phyloP scores from a whole-genome alignment of 2,797 vertebrate species.

The Poecilia velifera region DNA sequence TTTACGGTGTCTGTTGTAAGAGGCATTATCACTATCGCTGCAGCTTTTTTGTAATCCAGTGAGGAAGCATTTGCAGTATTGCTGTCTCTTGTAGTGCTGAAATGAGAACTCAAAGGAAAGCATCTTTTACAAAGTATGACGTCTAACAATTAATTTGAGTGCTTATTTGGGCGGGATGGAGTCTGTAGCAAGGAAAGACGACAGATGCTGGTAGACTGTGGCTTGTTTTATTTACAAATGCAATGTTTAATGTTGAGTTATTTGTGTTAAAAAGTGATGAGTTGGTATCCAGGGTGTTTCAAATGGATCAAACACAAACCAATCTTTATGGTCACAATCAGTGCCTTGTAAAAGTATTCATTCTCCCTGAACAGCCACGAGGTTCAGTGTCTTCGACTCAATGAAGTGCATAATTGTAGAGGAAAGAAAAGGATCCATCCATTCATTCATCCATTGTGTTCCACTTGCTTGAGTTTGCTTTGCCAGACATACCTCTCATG shows the following conservation, averaged over 20 bases:
- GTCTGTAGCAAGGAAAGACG: slow-evolving; percentile 24
- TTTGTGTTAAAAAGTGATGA: not conserved
- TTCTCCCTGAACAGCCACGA: not conserved
- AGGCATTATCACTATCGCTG: slow-evolving; percentile 17
- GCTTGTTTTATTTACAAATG: not conserved
- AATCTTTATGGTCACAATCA: not conserved
- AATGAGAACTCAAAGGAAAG: slow-evolving; percentile 26
- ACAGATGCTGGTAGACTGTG: slow-evolving; percentile 32
- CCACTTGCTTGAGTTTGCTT: not conserved
- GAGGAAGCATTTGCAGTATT: slow-evolving; percentile 52
- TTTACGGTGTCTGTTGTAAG: slow-evolving; percentile 20
- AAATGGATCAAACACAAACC: not conserved
- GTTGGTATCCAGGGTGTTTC: not conserved
- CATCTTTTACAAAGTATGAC: slow-evolving; percentile 20
- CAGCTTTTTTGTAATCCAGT: slow-evolving; percentile 50
- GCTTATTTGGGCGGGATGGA: slow-evolving; percentile 44
- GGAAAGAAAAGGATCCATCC: not conserved
- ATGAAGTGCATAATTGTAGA: not conserved
- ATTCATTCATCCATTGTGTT: not conserved
- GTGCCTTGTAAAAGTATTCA: not conserved
- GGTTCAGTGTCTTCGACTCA: not conserved
- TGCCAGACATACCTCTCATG: not conserved
- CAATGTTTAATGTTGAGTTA: not conserved
- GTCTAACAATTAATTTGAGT: slow-evolving; percentile 62
- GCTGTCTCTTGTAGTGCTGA: slow-evolving; percentile 32